These are phyloP conservation scores for Campylomormyrus tamandua DNA, from an alignment of 2,113 vertebrate species.

Conservation along the genomic window DNA sequence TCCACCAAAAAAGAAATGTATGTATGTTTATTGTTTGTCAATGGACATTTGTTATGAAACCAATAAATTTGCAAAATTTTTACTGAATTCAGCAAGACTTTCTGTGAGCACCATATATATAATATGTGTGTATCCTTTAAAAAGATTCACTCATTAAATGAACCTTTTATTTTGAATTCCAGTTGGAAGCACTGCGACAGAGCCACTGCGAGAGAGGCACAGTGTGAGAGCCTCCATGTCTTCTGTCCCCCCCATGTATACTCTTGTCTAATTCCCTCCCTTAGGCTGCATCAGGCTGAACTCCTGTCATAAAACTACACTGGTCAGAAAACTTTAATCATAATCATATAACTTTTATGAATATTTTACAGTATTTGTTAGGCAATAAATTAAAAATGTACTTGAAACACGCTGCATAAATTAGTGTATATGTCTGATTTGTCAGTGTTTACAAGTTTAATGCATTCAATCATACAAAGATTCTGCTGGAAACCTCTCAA, in stretches of 20 bases:
- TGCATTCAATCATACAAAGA: neutral
- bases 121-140: neutral
- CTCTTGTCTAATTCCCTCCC: neutral
- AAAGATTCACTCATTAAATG: neutral
- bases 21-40: neutral
- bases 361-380: neutral
- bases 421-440: neutral
- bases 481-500: neutral
- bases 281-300: neutral
- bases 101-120: neutral
- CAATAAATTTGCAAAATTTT: neutral
- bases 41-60: neutral
- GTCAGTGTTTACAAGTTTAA: neutral
- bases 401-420: neutral
- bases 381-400: neutral
- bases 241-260: neutral
- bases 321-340: neutral
- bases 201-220: neutral
- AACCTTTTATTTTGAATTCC: neutral
- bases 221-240: neutral
- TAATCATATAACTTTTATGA: neutral
- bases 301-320: neutral
- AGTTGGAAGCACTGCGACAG: neutral
- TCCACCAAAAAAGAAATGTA: neutral
- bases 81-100: neutral